Base-by-base conservation (phyloP, 1,140 invertebrate genomes). In the Drosophila sechellia region DNA sequence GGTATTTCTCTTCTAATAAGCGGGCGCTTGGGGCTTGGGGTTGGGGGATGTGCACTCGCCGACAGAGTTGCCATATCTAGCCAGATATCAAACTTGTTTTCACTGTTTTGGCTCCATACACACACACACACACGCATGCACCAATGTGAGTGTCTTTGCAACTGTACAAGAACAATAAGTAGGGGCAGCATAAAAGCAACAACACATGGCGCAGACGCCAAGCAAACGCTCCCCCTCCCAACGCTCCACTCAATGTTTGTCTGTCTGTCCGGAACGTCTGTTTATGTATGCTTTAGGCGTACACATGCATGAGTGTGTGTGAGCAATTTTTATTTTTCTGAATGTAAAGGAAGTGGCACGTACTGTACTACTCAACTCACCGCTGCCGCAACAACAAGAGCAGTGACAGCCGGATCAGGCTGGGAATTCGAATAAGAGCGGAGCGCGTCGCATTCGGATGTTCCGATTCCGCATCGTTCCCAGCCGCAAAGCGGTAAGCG, bases 271-370 rank as follows among this genome's bases (percentile, higher is more conserved):
- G 70, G 49, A 50, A 60, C 48, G 58, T 54, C 54, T 59, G 56
- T 79, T 59, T 79, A 56, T 64, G 53, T 42, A 39, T 72, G 53
- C 68, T 68, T 58, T 65, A 20, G 60, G 45, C 63, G 52, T 59
- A 45, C 4, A 17, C 20, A 20, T 20, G 40, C 13, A 46, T 53
- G 43, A 59, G 25, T 68, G 43, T 65, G 52, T 75, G 83, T 65
- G 73, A 85, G 58, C 69, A 77, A 72, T 87, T 89, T 87, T 89
- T 90, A 84, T 89, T 89, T 89, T 89, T 89, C 84, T 89, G 84
- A 89, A 89, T 89, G 84, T 85, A 90, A 90, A 89, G 84, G 84
- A 89, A 89, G 84, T 89, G 84, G 84, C 84, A 90, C 85, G 84
- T 89, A 89, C 84, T 89, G 84, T 89, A 89, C 84, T 77, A 77